These are phyloP conservation scores for Nycticebus coucang DNA, from an alignment of 2,113 vertebrate species.

Conservation along the genomic window DNA sequence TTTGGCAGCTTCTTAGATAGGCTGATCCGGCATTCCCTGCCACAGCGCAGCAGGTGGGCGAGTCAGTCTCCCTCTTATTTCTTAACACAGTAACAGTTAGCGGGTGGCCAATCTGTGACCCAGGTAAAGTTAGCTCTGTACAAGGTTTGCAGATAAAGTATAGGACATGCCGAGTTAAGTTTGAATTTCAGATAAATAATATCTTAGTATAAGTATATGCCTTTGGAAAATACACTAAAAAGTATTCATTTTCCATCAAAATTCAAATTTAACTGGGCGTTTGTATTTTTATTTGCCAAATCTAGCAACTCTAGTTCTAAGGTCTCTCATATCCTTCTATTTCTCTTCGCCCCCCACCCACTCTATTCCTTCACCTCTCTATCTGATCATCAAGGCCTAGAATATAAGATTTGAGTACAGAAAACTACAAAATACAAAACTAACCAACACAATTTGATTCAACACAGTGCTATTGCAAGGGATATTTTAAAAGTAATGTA, in stretches of 20 bases:
- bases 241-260: neutral
- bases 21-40: neutral
- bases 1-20: slow-evolving; percentile 24
- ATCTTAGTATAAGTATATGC: neutral
- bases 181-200: slow-evolving; percentile 10
- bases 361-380: neutral
- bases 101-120: neutral
- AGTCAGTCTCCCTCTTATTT: slow-evolving; percentile 16
- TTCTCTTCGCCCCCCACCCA: neutral
- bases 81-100: neutral
- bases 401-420: slow-evolving; percentile 35
- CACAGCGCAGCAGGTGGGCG: neutral
- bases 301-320: neutral
- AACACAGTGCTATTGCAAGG: neutral
- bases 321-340: neutral
- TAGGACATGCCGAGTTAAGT: neutral
- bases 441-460: slow-evolving; percentile 22
- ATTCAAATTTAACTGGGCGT: slow-evolving; percentile 16
- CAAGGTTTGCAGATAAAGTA: slow-evolving; percentile 39
- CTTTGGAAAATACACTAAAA: neutral
- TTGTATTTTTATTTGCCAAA: slow-evolving; percentile 22
- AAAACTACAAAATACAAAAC: slow-evolving; percentile 47
- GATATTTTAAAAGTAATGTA: neutral
- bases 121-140: neutral
- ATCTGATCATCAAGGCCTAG: neutral